Conservation (phyloP, 2,113 vertebrate species). For the Speoplatyrhinus poulsoni region DNA sequence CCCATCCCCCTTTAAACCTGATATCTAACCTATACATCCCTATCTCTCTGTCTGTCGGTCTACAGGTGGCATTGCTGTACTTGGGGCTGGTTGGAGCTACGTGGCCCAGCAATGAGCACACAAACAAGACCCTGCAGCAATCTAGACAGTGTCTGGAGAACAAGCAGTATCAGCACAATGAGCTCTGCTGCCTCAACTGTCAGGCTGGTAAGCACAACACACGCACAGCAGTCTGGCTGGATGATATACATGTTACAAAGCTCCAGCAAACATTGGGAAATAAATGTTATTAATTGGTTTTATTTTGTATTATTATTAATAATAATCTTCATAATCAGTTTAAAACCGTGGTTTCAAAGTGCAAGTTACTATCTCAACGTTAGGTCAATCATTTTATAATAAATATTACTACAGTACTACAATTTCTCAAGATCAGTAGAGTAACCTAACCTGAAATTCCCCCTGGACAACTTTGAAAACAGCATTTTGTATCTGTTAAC, state of each 20-base stretch:
- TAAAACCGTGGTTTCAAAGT: too few species aligned
- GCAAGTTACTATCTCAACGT: too few species aligned
- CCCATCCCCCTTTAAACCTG: neutral
- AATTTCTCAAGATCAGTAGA: neutral
- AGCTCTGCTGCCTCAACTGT: slow-evolving; percentile 77
- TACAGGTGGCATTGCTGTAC: slow-evolving; percentile 53
- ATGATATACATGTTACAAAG: too few species aligned
- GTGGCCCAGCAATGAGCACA: slow-evolving; percentile 42
- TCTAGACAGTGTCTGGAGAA: slow-evolving; percentile 70
- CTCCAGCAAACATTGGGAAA: too few species aligned
- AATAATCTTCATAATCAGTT: too few species aligned
- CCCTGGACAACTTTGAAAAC: neutral
- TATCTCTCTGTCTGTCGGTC: neutral
- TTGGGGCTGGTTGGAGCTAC: slow-evolving; percentile 32
- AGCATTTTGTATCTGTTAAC: too few species aligned
- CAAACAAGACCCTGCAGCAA: slow-evolving; percentile 61
- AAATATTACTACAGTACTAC: neutral
- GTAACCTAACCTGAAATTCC: neutral
- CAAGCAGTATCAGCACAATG: slow-evolving; percentile 69
- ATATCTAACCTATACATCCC: neutral
- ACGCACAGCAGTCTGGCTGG: neutral
- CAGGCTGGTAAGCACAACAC: slow-evolving; percentile 69
- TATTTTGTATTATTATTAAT: too few species aligned
- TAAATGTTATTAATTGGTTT: too few species aligned
- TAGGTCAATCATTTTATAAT: too few species aligned